These are phyloP conservation scores for Nasonovia ribisnigri DNA, from an alignment of 2,888 invertebrate genomes.

Conservation along the genomic window DNA sequence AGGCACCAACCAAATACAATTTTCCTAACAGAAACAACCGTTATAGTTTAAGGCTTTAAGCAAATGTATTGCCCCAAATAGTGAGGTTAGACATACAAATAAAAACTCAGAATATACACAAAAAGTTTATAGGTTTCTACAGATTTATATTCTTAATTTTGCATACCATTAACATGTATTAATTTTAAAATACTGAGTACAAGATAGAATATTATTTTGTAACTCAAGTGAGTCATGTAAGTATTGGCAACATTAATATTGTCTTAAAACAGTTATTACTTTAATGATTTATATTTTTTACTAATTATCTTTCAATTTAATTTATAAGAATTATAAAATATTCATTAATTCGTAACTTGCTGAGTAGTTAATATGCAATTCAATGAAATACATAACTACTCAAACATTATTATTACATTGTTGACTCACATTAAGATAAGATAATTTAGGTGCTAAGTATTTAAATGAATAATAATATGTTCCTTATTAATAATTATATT, in stretches of 20 bases:
- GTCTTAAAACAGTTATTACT: background rate
- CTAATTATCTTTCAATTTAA: too few species aligned
- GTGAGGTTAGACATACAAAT: background rate
- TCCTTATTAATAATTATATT: background rate
- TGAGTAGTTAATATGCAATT: background rate
- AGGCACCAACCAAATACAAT: background rate
- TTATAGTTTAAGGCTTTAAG: background rate
- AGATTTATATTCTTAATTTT: background rate
- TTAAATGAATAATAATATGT: background rate
- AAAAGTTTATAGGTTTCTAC: background rate
- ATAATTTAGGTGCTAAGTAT: slow-evolving; percentile 6
- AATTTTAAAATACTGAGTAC: background rate
- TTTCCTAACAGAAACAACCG: background rate
- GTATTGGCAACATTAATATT: background rate
- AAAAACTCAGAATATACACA: background rate
- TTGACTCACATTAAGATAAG: background rate
- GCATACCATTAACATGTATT: background rate
- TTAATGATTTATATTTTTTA: too few species aligned
- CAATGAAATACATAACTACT: background rate
- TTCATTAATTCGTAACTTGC: background rate
- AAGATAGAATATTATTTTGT: background rate
- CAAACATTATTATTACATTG: background rate
- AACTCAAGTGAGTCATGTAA: background rate
- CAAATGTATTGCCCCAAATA: background rate
- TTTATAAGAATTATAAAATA: background rate